Evolutionary conservation across 2,113 vertebrate species (phyloP), one percentile per base, ranked within the genome.

Genomic region (Ia io): DNA sequence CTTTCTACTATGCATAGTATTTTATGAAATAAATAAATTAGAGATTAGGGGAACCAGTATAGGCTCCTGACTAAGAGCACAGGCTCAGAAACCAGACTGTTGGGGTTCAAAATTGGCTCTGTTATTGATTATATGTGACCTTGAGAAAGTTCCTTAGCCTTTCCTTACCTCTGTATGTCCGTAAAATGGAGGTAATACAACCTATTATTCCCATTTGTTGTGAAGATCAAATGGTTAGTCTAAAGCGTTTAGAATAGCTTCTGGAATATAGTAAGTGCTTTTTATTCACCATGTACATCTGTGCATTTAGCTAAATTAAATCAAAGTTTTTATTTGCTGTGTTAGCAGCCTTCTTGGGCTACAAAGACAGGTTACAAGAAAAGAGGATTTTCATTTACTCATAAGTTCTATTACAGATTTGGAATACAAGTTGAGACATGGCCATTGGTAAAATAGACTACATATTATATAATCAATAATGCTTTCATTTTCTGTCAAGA

Each of bases 241-340:
- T 83, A 71, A 83, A 74, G 32, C 79, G 86, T 84, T 73, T 83
- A 91, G 40, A 84, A 44, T 79, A 76, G 44, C 25, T 42, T 77
- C 49, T 94, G 44, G 17, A n/a, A 84, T 47, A 18, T 51, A 67
- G 11, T 28, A 71, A 44, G 8, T 93, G 11, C 22, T 90, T 77
- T 94, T 92, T 84, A 84, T 23, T 51, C 32, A 85, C 37, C 17
- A n/a, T 9, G 7, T 56, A 61, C 23, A 92, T 40, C 9, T 69
- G 20, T 78, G 17, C 16, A 70, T 90, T 95, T 73, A 83, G 78
- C 49, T 78, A 80, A 95, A 73, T 88, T 93, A 88, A 80, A 25
- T 86, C 30, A 83, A 47, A 71, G 23, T 91, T 12, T 93, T 9
- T 67, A 70, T 86, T 77, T 89, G 11, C 3, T 82, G 1, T 95